Evolutionary conservation across 2,113 vertebrate species (phyloP), one percentile per base, ranked within the genome.

Genomic region (Zapornia atra): DNA sequence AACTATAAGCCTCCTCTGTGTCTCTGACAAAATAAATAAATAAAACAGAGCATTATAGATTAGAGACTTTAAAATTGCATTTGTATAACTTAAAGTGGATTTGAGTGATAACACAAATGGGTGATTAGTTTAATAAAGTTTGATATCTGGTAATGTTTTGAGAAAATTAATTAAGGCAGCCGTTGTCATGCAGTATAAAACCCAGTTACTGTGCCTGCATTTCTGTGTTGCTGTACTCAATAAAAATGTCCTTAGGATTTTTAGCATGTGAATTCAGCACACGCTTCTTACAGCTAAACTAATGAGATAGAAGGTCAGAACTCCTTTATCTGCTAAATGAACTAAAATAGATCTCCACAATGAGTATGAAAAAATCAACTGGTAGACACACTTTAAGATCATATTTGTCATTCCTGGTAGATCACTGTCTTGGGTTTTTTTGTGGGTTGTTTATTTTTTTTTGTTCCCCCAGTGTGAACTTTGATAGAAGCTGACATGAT

Each of bases 81-180:
- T 83, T 88, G 11, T 70, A 31, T 66, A 54, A 59, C 12, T 70
- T 91, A 59, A 83, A 83, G 18, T 54, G 33, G 48, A 86, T 92
- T 83, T 96, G 46, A 81, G 56, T 87, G 31, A 69, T 89, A 83
- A 79, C 31, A 57, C 9, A 87, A 92, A 79, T 24, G 53, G 51
- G 18, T 68, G 77, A 92, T 94, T 87, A 84, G 33, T 84, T 92
- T 79, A 84, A 85, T 77, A 69, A 94, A 78, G 11, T 94, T 84
- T 91, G 57, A 73, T 95, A 60, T 36, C 59, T 90, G 21, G n/a
- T 86, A 81, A 59, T 38, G 17, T 91, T 96, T 89, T 68, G 6
- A 80, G 70, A 87, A 94, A 89, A 94, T 92, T 91, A 92, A 79
- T 92, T 90, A 89, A 73, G 15, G 44, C 1, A 1, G 28, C 10